phyloP scores from a whole-genome alignment of 2,888 invertebrate genomes.

The Holacanthella duospinosa region DNA sequence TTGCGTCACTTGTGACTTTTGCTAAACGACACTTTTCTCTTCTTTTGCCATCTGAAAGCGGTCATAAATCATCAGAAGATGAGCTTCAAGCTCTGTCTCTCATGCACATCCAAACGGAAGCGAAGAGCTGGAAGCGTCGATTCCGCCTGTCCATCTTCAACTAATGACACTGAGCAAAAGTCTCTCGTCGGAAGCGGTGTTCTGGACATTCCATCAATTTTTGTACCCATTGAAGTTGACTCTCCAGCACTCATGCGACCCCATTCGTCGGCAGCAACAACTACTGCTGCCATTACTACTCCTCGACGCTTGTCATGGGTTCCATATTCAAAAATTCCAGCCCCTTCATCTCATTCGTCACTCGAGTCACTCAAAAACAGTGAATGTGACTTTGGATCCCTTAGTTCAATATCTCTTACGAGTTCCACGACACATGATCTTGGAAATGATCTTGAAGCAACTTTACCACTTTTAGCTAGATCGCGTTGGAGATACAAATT shows the following conservation, averaged over 20 bases:
- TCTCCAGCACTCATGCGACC: conserved; percentile 22
- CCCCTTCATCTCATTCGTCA: neutral
- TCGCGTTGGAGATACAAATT: no score
- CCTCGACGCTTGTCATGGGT: neutral
- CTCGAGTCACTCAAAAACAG: neutral
- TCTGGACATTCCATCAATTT: conserved; percentile 27
- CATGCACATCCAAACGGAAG: conserved; percentile 10
- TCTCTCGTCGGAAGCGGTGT: neutral
- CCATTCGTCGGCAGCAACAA: neutral
- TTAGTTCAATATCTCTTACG: conserved; percentile 33
- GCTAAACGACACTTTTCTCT: no score
- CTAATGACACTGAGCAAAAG: neutral
- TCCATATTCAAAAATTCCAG: neutral
- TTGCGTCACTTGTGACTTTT: neutral
- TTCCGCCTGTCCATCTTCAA: neutral
- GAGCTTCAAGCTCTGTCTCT: neutral
- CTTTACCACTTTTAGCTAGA: conserved; percentile 31
- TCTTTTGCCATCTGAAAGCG: no score
- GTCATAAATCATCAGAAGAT: no score
- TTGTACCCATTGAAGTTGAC: conserved; percentile 34
- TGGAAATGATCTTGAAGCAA: conserved; percentile 31
- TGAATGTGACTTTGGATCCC: conserved; percentile 17
- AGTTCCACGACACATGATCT: conserved; percentile 19
- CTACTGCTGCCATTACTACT: neutral
- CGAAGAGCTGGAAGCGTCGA: conserved; percentile 19